These are phyloP conservation scores for Leistus spinibarbis DNA, from an alignment of 2,888 invertebrate species.

Conservation along the genomic window DNA sequence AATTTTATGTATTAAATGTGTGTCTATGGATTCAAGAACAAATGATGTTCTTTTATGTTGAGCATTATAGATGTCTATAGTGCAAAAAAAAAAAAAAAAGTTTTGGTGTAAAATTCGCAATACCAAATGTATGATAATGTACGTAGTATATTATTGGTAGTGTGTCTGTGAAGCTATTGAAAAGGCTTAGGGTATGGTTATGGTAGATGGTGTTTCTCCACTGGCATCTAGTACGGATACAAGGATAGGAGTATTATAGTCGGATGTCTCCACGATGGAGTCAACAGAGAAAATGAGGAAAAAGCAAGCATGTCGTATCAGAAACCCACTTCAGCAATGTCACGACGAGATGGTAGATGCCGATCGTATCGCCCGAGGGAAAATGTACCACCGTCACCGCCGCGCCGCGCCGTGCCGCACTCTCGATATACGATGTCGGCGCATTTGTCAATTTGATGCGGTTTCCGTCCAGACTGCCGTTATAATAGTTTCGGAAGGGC, in stretches of 20 bases:
- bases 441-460: slow-evolving; percentile 37
- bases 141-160: not conserved
- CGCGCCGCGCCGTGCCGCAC: not conserved
- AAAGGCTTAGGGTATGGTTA: not conserved
- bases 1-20: no score
- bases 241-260: not conserved
- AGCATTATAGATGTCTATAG: no score
- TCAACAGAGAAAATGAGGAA: not conserved
- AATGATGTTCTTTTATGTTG: no score
- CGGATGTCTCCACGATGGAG: not conserved
- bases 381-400: slow-evolving; percentile 15
- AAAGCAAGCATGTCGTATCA: slow-evolving; percentile 5
- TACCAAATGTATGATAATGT: not conserved
- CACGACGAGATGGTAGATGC: not conserved
- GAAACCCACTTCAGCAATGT: slow-evolving; percentile 8
- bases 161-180: not conserved
- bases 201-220: not conserved
- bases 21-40: no score
- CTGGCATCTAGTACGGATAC: not conserved
- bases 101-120: not conserved
- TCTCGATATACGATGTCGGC: slow-evolving; percentile 28
- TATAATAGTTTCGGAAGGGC: slow-evolving; percentile 31
- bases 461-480: slow-evolving; percentile 23
- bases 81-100: no score
- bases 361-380: slow-evolving; percentile 11